These are phyloP conservation scores for Calosoma granatense DNA, from an alignment of 1,140 invertebrate species.

Conservation along the genomic window DNA sequence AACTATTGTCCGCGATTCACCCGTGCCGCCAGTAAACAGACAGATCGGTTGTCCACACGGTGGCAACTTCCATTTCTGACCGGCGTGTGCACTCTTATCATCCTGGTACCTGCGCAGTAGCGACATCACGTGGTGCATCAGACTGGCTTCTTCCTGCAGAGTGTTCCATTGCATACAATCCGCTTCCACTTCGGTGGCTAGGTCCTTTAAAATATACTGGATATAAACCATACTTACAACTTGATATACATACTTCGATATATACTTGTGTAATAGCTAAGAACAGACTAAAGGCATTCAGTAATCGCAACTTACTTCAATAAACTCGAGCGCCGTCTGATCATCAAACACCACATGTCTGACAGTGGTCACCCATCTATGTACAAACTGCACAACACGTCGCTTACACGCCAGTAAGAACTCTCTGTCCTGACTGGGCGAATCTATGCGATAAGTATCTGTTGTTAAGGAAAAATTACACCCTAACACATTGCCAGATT, in stretches of 20 bases:
- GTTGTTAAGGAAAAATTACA: slow-evolving; percentile 38
- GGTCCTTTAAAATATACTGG: slow-evolving; percentile 41
- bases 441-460: slow-evolving; percentile 47
- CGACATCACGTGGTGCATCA: slow-evolving; percentile 57
- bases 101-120: slow-evolving; percentile 43
- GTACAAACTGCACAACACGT: slow-evolving; percentile 68
- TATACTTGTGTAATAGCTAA: too few relatives aligned
- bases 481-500: slow-evolving; percentile 10
- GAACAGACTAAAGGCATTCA: too few relatives aligned
- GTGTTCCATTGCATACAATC: slow-evolving; percentile 42
- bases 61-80: slow-evolving; percentile 60
- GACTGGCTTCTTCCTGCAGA: slow-evolving; percentile 50
- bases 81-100: slow-evolving; percentile 42
- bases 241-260: slow-evolving; percentile 8
- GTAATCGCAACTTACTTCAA: slow-evolving; percentile 37
- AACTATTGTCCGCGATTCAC: slow-evolving; percentile 45
- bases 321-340: slow-evolving; percentile 54
- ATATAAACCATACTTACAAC: too few relatives aligned
- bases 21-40: slow-evolving; percentile 45
- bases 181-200: slow-evolving; percentile 56
- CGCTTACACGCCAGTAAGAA: slow-evolving; percentile 64
- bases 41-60: slow-evolving; percentile 56
- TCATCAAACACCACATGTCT: slow-evolving; percentile 68
- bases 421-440: slow-evolving; percentile 52
- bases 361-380: slow-evolving; percentile 64